These are phyloP conservation scores for Cossypha heuglini DNA, from an alignment of 2,797 vertebrate species.

Conservation along the genomic window DNA sequence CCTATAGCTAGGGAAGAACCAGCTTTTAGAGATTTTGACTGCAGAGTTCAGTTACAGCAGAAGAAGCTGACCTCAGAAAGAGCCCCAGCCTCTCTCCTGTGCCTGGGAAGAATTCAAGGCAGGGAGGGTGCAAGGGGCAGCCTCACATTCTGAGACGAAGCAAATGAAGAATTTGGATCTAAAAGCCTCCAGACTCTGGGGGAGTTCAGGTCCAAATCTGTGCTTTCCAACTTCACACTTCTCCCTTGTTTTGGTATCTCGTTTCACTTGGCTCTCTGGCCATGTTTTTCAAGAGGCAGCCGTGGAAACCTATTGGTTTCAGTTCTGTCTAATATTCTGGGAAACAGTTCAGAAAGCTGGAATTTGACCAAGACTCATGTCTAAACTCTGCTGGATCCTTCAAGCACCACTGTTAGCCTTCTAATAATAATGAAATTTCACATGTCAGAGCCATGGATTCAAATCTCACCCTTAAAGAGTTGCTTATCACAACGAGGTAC, in stretches of 20 bases:
- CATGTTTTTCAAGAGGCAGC: not conserved
- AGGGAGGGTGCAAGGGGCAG: not conserved
- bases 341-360: not conserved
- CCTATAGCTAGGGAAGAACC: not conserved
- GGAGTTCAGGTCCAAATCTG: not conserved
- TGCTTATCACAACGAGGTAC: fast-evolving
- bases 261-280: not conserved
- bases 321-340: not conserved
- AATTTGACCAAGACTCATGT: not conserved
- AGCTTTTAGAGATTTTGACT: not conserved
- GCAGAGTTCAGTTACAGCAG: not conserved
- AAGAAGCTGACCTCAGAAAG: not conserved
- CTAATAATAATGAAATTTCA: not conserved
- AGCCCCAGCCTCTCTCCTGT: not conserved
- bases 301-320: not conserved
- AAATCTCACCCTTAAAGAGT: not conserved
- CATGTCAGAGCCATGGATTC: not conserved
- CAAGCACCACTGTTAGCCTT: not conserved
- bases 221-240: not conserved
- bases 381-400: not conserved
- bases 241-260: not conserved
- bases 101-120: not conserved
- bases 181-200: not conserved
- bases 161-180: not conserved
- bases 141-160: not conserved